Percentiles rank a stretch among this genome's conserved stretches.
Evolutionary conservation across 2,888 invertebrate species (phyloP).

Genomic region (Sminthurinus aureus): DNA sequence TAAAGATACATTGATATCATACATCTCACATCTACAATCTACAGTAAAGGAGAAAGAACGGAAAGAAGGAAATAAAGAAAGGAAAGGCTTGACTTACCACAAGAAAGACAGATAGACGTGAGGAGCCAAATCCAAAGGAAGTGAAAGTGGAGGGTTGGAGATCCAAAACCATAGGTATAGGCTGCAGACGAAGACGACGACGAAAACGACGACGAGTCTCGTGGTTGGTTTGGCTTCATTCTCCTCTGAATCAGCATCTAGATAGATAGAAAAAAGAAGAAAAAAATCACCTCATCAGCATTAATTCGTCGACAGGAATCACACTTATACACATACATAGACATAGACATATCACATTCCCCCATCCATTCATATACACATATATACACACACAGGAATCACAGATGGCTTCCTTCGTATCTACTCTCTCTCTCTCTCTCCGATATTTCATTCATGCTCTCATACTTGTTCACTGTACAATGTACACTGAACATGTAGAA

Average conservation of each 20-base stretch:
- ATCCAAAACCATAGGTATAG: too few relatives aligned
- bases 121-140: conserved; percentile 27
- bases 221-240: conserved; percentile 33
- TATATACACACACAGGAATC: conserved; percentile 32
- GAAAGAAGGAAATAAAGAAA: background rate
- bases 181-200: background rate
- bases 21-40: background rate
- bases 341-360: too few relatives aligned
- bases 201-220: conserved; percentile 23
- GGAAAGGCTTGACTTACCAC: conserved; percentile 29
- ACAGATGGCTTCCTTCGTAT: conserved; percentile 37
- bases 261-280: conserved; percentile 21
- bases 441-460: background rate
- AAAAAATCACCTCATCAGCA: conserved; percentile 43
- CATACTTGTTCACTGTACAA: background rate
- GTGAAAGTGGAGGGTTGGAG: background rate
- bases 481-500: too few relatives aligned
- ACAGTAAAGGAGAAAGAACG: background rate
- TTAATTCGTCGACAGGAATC: conserved; percentile 37
- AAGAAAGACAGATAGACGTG: conserved; percentile 43
- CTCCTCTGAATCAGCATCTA: conserved; percentile 41
- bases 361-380: background rate
- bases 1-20: background rate
- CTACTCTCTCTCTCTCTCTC: background rate
- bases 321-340: too few relatives aligned